Percentiles rank a stretch among this genome's conserved stretches.
Conservation (phyloP, 1,140 invertebrate species). For the Euwallacea fornicatus region DNA sequence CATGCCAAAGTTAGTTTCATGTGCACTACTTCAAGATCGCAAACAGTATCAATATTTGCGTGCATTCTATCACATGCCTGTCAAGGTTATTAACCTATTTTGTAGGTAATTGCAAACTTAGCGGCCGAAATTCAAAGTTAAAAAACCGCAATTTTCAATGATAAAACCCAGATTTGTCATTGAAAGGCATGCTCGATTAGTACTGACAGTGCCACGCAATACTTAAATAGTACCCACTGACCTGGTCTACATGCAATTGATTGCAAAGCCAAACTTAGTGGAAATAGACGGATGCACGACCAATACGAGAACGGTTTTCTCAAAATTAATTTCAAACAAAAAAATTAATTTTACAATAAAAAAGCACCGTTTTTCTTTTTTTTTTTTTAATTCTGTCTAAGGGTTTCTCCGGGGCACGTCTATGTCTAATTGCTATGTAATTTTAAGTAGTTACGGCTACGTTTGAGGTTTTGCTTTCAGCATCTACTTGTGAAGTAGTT, state of each 20-base stretch:
- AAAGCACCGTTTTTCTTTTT: too few relatives aligned
- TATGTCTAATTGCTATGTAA: too few relatives aligned
- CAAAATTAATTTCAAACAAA: too few relatives aligned
- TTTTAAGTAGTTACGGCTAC: too few relatives aligned
- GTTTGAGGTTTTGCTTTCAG: too few relatives aligned
- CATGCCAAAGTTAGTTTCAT: slow-evolving; percentile 19
- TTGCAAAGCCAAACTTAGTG: too few relatives aligned
- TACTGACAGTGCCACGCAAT: background rate
- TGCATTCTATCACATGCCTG: background rate
- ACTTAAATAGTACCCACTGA: background rate
- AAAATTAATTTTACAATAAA: too few relatives aligned
- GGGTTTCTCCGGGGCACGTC: too few relatives aligned
- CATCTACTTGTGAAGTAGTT: too few relatives aligned
- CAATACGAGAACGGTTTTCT: too few relatives aligned
- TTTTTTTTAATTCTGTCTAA: too few relatives aligned
- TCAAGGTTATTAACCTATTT: slow-evolving; percentile 1
- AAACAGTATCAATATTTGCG: background rate
- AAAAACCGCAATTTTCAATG: background rate
- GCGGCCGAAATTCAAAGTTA: background rate
- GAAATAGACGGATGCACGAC: too few relatives aligned
- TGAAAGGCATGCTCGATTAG: slow-evolving; percentile 3
- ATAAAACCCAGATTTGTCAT: slow-evolving; percentile 2
- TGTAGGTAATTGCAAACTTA: background rate
- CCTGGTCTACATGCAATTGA: background rate
- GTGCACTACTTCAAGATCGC: background rate